Conservation (phyloP, 1,140 invertebrate species). For the Pollicipes pollicipes region DNA sequence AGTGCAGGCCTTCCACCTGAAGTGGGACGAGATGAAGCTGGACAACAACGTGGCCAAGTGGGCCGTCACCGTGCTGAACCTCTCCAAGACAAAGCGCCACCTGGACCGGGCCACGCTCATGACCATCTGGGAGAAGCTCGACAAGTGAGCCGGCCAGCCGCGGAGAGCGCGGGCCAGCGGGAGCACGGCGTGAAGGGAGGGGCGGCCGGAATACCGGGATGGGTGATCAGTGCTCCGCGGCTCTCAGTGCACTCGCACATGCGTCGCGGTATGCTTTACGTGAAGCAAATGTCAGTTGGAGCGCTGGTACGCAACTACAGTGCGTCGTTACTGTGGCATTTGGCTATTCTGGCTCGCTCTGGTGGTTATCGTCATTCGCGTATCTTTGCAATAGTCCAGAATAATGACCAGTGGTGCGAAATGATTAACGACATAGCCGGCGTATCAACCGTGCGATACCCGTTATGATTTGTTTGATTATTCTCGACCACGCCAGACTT, state of each 20-base stretch:
- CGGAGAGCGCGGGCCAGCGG: background rate
- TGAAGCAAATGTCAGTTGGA: slow-evolving; percentile 9
- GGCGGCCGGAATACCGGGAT: background rate
- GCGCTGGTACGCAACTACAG: slow-evolving; percentile 13
- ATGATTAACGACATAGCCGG: too few species aligned
- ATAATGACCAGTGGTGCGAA: too few species aligned
- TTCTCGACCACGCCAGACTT: too few species aligned
- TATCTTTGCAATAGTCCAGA: too few species aligned
- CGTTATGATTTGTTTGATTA: too few species aligned
- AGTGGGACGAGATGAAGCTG: slow-evolving; percentile 86
- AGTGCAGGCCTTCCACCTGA: slow-evolving; percentile 95
- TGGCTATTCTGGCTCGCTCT: too few species aligned
- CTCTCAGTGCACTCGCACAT: background rate
- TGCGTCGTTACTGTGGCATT: slow-evolving; percentile 9
- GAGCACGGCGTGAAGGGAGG: background rate
- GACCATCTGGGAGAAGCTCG: slow-evolving; percentile 91
- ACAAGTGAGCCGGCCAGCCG: slow-evolving; percentile 42
- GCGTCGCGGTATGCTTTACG: background rate
- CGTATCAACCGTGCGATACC: too few species aligned
- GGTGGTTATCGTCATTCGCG: too few species aligned
- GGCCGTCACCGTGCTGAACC: slow-evolving; percentile 81
- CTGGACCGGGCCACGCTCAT: slow-evolving; percentile 87
- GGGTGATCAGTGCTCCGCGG: background rate
- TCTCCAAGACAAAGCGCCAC: slow-evolving; percentile 85
- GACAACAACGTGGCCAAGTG: slow-evolving; percentile 88